These are phyloP conservation scores for Nematostella vectensis DNA, from an alignment of 92 coral and sea anemone species.

Conservation along the genomic window DNA sequence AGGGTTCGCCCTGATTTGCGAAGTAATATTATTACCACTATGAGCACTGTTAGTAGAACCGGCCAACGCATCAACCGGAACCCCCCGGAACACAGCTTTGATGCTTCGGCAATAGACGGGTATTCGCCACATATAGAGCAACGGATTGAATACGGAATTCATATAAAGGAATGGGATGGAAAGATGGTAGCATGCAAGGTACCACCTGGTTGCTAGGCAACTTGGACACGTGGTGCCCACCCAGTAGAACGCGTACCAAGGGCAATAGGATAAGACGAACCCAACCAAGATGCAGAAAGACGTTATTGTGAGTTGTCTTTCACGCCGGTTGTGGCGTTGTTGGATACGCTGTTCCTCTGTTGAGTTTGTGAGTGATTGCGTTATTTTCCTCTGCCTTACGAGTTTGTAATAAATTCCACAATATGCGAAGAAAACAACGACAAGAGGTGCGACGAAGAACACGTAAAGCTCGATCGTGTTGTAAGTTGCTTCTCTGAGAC, in stretches of 20 bases:
- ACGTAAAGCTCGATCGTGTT: slow-evolving; percentile 4
- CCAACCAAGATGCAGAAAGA: slow-evolving; percentile 20
- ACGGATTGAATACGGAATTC: slow-evolving; percentile 41
- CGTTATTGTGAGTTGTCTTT: slow-evolving; percentile 3
- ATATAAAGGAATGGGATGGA: slow-evolving; percentile 42
- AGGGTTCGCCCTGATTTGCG: too few species aligned
- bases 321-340: slow-evolving; percentile 7
- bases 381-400: neutral
- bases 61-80: too few species aligned
- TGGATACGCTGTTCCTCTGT: neutral
- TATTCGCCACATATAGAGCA: slow-evolving; percentile 49
- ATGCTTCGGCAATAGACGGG: slow-evolving; percentile 18
- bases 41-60: too few species aligned
- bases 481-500: slow-evolving; percentile 1
- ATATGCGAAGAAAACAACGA: slow-evolving; percentile 5
- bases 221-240: neutral
- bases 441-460: slow-evolving; percentile 11
- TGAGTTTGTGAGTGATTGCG: neutral
- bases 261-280: slow-evolving; percentile 32
- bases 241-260: slow-evolving; percentile 13
- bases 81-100: neutral
- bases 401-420: slow-evolving; percentile 7
- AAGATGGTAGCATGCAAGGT: slow-evolving; percentile 32
- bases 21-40: too few species aligned
- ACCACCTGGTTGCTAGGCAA: slow-evolving; percentile 21